Percentiles rank a stretch among this genome's conserved stretches.
These are phyloP conservation scores for Leptocoma aspasia DNA, from an alignment of 2,113 vertebrate species.

Conservation along the genomic window DNA sequence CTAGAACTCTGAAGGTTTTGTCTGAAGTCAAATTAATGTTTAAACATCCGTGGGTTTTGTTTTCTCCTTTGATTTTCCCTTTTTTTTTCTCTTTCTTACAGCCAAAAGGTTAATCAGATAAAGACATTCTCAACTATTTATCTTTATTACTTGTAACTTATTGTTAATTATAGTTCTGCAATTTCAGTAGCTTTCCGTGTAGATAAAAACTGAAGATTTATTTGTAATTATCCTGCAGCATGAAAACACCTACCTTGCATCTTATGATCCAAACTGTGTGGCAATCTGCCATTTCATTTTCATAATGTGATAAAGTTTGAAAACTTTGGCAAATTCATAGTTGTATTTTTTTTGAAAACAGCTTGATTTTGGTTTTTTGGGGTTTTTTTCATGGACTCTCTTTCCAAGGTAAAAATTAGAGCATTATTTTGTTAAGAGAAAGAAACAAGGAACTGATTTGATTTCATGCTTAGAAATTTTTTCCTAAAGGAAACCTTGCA, in stretches of 20 bases:
- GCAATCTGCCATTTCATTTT: neutral
- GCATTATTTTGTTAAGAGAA: neutral
- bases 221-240: neutral
- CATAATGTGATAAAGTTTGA: neutral
- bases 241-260: neutral
- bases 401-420: neutral
- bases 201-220: neutral
- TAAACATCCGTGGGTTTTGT: neutral
- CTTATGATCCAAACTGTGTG: neutral
- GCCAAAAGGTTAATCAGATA: neutral
- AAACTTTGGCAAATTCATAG: neutral
- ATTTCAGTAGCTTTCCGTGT: neutral
- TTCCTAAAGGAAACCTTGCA: neutral
- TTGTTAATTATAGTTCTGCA: neutral
- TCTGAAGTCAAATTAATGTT: neutral
- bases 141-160: neutral
- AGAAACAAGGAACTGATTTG: neutral
- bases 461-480: neutral
- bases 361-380: neutral
- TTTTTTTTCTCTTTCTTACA: neutral
- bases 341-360: neutral
- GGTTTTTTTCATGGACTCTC: neutral
- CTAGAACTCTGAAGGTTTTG: neutral
- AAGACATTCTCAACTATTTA: neutral
- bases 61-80: neutral